These are phyloP conservation scores for Andrena flavipes DNA, from an alignment of 2,888 invertebrate genomes.

Conservation along the genomic window DNA sequence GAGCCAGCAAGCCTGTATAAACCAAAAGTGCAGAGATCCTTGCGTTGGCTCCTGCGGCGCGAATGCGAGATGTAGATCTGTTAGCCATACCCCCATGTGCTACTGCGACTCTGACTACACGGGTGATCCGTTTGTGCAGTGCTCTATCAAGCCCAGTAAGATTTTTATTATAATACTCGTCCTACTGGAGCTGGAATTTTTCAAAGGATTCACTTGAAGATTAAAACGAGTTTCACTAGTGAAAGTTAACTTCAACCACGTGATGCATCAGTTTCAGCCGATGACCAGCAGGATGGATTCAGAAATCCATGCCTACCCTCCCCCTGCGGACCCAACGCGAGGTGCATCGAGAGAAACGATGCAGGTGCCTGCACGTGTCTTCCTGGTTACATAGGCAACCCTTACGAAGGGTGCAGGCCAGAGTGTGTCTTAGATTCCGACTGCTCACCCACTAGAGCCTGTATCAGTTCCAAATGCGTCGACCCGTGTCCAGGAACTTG, in stretches of 20 bases:
- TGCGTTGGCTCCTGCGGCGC: slow-evolving; percentile 92
- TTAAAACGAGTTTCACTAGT: background rate
- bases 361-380: slow-evolving; percentile 86
- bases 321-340: slow-evolving; percentile 86
- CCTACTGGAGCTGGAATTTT: no score
- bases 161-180: slow-evolving; percentile 1
- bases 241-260: background rate
- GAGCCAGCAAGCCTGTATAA: slow-evolving; percentile 90
- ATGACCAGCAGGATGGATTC: slow-evolving; percentile 30
- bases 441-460: slow-evolving; percentile 86
- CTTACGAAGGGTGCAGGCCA: slow-evolving; percentile 87
- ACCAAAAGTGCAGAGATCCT: slow-evolving; percentile 91
- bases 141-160: slow-evolving; percentile 81
- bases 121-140: slow-evolving; percentile 89
- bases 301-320: slow-evolving; percentile 82
- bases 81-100: slow-evolving; percentile 89
- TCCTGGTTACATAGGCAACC: slow-evolving; percentile 86
- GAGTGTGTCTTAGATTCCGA: slow-evolving; percentile 87
- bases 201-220: background rate
- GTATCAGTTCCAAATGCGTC: slow-evolving; percentile 86
- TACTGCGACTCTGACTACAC: slow-evolving; percentile 86
- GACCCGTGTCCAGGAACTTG: slow-evolving; percentile 87
- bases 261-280: slow-evolving; percentile 32
- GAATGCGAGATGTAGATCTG: slow-evolving; percentile 89
- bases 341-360: slow-evolving; percentile 85